Evolutionary conservation across 2,113 vertebrate species (phyloP).

Genomic region (Probosciger aterrimus): DNA sequence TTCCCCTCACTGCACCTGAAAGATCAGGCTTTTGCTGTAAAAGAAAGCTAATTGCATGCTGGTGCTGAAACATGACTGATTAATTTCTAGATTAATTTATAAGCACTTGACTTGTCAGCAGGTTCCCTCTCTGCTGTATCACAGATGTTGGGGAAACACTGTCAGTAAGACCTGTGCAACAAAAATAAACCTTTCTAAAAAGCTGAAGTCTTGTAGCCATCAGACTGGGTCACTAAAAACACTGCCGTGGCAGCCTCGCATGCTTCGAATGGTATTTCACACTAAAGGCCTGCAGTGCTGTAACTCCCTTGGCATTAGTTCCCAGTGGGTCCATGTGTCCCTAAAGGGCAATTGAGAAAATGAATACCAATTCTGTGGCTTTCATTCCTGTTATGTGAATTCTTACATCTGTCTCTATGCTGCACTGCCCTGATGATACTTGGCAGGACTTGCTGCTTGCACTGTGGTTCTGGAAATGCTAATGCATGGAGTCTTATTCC

Average conservation of each 20-base stretch:
- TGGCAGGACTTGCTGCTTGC: neutral
- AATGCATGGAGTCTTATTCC: rapidly evolving
- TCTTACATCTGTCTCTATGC: neutral
- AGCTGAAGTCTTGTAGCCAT: rapidly evolving
- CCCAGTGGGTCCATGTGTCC: rapidly evolving
- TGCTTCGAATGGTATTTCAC: neutral
- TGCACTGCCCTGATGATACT: neutral
- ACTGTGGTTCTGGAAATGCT: neutral
- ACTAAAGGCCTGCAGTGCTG: neutral
- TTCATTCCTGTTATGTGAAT: rapidly evolving
- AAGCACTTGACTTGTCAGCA: slow-evolving; percentile 42
- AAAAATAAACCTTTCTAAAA: neutral
- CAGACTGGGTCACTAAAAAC: neutral
- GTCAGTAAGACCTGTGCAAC: neutral
- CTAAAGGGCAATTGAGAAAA: neutral
- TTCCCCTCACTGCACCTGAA: neutral
- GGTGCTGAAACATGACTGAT: neutral
- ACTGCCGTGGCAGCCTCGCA: neutral
- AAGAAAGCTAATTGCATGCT: neutral
- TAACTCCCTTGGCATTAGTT: neutral
- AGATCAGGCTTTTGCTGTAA: neutral
- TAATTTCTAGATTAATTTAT: slow-evolving; percentile 35
- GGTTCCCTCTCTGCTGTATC: neutral
- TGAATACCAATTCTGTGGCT: neutral
- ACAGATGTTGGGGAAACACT: neutral